phyloP scores from a whole-genome alignment of 2,113 vertebrate species.

The Jaculus jaculus region DNA sequence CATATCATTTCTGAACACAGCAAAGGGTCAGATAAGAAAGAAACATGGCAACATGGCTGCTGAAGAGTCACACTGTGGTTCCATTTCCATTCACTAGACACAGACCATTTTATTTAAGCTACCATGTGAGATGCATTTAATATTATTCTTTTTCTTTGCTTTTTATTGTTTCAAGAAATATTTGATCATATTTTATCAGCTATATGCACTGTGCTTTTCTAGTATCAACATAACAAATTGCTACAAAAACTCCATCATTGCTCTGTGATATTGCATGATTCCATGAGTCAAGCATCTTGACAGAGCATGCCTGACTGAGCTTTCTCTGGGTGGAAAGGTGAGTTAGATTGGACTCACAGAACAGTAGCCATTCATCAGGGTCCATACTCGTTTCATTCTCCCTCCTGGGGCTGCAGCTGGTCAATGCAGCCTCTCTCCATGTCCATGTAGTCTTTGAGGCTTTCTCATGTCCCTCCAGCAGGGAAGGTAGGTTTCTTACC shows the following conservation, averaged over 20 bases:
- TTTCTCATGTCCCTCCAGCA: neutral
- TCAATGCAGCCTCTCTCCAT: neutral
- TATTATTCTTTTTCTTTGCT: neutral
- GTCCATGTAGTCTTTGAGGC: neutral
- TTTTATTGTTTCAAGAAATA: neutral
- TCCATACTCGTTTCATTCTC: neutral
- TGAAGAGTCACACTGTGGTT: neutral
- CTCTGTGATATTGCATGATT: neutral
- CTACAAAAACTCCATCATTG: neutral
- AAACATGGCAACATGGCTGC: rapidly evolving
- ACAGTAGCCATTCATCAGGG: neutral
- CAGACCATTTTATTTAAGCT: neutral
- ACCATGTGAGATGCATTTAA: neutral
- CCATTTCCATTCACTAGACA: too few relatives aligned
- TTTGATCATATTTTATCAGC: neutral
- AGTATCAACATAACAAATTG: neutral
- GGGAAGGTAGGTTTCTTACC: neutral
- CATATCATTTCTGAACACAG: neutral
- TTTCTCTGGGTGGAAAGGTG: too few relatives aligned
- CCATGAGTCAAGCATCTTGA: neutral
- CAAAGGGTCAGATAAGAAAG: neutral
- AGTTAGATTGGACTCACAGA: neutral
- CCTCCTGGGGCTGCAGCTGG: too few relatives aligned
- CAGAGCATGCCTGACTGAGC: rapidly evolving
- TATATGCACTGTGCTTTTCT: neutral